Percentiles rank a stretch among this genome's conserved stretches.
These are phyloP conservation scores for Xanthia icteritia DNA, from an alignment of 2,888 invertebrate species.

Conservation along the genomic window DNA sequence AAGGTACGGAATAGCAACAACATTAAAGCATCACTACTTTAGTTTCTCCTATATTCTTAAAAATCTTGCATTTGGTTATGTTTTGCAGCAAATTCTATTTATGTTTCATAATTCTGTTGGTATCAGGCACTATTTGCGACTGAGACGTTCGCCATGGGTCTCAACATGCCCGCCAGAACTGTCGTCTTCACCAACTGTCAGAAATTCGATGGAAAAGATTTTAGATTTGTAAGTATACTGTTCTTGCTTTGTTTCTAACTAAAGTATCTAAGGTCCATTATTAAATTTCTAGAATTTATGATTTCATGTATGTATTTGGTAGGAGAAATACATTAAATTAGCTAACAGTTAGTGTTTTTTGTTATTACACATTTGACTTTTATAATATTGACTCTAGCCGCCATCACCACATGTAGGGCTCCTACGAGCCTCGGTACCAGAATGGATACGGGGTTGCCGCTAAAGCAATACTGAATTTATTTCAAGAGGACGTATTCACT, in stretches of 20 bases:
- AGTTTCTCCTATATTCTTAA: no score
- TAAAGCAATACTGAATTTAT: neutral
- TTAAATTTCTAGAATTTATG: neutral
- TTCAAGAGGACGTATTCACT: neutral
- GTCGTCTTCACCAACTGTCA: constrained; percentile 98
- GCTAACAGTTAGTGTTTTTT: neutral
- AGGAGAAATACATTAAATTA: neutral
- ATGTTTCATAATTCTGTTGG: neutral
- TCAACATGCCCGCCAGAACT: constrained; percentile 99
- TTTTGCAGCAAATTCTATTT: neutral
- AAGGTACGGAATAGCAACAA: constrained; percentile 89
- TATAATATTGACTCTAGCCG: neutral
- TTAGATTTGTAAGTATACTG: constrained; percentile 94
- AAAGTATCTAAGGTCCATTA: neutral
- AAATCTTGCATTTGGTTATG: neutral
- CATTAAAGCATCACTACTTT: neutral
- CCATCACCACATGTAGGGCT: neutral
- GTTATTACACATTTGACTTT: neutral
- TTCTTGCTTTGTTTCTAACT: neutral
- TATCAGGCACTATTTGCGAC: constrained; percentile 97
- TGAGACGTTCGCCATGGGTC: constrained; percentile 99
- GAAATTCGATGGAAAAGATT: constrained; percentile 99
- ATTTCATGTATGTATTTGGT: neutral
- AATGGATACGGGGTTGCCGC: neutral
- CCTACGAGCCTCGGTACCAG: neutral